Conservation (phyloP, 2,797 vertebrate genomes). For the Melanotaenia pygmaea region DNA sequence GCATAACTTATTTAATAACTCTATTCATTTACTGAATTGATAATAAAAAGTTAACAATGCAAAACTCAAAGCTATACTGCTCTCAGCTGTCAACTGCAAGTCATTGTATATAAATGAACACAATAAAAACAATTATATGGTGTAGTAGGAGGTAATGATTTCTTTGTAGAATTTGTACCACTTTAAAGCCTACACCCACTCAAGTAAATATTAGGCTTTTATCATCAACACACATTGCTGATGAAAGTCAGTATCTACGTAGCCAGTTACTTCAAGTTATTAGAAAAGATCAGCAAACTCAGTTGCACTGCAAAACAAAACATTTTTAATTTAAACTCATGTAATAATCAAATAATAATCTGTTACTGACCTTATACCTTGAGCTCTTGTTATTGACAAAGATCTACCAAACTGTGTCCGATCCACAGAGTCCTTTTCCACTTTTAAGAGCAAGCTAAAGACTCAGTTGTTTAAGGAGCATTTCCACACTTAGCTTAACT, state of each 20-base stretch:
- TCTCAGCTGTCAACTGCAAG: slow-evolving; percentile 17
- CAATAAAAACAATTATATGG: slow-evolving; percentile 10
- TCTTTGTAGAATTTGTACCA: slow-evolving; percentile 17
- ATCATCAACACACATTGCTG: background rate
- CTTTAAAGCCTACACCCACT: slow-evolving; percentile 21
- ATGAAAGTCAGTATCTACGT: background rate
- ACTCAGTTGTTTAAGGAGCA: no score
- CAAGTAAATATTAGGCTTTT: background rate
- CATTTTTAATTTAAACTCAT: slow-evolving; percentile 20
- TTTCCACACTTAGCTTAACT: no score
- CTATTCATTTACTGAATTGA: slow-evolving; percentile 54
- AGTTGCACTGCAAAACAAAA: slow-evolving; percentile 28
- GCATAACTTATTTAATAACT: slow-evolving; percentile 74
- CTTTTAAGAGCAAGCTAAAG: no score
- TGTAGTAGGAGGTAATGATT: slow-evolving; percentile 3
- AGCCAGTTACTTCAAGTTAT: background rate
- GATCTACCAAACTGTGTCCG: no score
- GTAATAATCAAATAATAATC: slow-evolving; percentile 18
- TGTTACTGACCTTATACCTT: slow-evolving; percentile 31
- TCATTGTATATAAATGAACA: slow-evolving; percentile 5
- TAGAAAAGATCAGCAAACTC: background rate
- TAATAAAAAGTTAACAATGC: slow-evolving; percentile 60
- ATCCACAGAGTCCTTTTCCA: no score
- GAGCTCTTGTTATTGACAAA: slow-evolving; percentile 40
- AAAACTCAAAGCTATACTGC: slow-evolving; percentile 19